phyloP scores from a whole-genome alignment of 2,797 vertebrate genomes.

The Cercopithecus mitis region DNA sequence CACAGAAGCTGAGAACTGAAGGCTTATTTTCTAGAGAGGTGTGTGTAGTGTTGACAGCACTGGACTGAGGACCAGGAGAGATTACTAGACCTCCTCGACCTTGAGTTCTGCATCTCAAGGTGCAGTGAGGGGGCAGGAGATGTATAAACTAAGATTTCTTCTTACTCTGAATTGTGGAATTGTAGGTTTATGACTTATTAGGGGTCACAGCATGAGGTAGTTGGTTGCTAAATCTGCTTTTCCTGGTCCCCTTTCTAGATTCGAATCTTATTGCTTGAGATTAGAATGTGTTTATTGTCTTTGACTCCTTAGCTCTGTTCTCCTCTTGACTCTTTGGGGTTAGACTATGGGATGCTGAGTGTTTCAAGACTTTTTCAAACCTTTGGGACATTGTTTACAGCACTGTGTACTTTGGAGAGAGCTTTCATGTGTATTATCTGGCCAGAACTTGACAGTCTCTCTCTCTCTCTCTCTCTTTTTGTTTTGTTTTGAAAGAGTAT shows the following conservation, averaged over 20 bases:
- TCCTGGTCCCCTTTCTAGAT: not conserved
- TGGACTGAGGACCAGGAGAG: not conserved
- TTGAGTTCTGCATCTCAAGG: not conserved
- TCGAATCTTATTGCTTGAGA: not conserved
- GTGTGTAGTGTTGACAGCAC: not conserved
- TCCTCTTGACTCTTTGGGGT: not conserved
- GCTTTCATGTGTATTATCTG: not conserved
- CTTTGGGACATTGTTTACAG: not conserved
- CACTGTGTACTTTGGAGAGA: not conserved
- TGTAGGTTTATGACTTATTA: not conserved
- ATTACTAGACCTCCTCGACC: not conserved
- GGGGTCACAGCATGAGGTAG: not conserved
- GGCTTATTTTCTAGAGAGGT: not conserved
- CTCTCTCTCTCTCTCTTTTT: no score
- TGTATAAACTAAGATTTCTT: not conserved
- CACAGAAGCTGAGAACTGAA: not conserved
- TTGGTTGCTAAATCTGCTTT: not conserved
- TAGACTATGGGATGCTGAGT: not conserved
- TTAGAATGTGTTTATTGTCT: not conserved
- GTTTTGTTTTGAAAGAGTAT: no score
- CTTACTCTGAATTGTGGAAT: not conserved
- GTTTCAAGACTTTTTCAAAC: slow-evolving; percentile 12
- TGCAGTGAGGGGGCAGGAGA: not conserved
- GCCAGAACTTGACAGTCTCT: slow-evolving; percentile 6
- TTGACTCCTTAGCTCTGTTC: not conserved